phyloP scores from a whole-genome alignment of 1,140 invertebrate species.

The Drosophila sulfurigaster region DNA sequence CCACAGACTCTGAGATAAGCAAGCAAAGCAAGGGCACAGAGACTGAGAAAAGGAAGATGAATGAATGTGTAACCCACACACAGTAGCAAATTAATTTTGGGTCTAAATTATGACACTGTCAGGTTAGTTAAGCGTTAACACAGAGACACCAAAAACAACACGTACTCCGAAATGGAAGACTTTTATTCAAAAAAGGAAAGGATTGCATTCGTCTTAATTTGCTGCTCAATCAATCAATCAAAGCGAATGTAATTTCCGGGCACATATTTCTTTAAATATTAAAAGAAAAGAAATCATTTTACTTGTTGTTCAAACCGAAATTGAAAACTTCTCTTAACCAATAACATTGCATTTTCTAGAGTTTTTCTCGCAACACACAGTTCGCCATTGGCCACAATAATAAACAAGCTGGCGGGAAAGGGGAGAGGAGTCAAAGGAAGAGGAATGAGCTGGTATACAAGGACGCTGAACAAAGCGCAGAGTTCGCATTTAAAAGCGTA shows the following conservation, averaged over 20 bases:
- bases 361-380: constrained; percentile 11
- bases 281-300: constrained; percentile 1
- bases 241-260: neutral
- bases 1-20: constrained; percentile 30
- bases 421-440: neutral
- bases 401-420: constrained; percentile 2
- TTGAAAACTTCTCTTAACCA: neutral
- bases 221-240: constrained; percentile 29
- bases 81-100: constrained; percentile 49
- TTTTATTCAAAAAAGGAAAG: neutral
- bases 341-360: constrained; percentile 29
- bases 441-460: constrained; percentile 2
- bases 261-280: neutral
- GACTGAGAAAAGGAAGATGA: constrained; percentile 36
- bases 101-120: constrained; percentile 55
- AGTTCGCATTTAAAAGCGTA: constrained; percentile 75
- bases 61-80: constrained; percentile 29
- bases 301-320: neutral
- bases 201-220: neutral
- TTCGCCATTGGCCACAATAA: constrained; percentile 31
- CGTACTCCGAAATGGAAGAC: too few relatives aligned
- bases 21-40: neutral
- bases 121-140: constrained; percentile 14
- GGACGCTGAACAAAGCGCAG: constrained; percentile 34
- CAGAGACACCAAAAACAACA: neutral